phyloP scores from a whole-genome alignment of 2,797 vertebrate species.

The Allobates femoralis region DNA sequence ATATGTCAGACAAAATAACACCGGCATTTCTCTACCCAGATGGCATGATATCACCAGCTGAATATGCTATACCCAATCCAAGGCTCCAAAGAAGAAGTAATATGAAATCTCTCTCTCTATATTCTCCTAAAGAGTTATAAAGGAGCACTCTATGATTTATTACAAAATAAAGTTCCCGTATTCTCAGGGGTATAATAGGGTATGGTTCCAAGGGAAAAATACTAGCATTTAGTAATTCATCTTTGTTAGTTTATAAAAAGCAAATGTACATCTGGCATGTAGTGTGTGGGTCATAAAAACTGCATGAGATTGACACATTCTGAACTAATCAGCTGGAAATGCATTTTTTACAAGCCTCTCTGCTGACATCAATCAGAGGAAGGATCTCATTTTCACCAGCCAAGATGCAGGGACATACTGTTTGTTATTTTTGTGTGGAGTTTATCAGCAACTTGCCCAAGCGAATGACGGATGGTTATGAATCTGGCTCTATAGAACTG shows the following conservation, averaged over 20 bases:
- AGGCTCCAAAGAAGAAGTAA: background rate
- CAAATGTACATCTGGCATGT: constrained; percentile 78
- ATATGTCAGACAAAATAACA: constrained; percentile 34
- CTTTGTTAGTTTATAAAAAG: constrained; percentile 88
- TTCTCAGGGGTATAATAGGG: constrained; percentile 71
- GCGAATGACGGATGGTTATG: constrained; percentile 80
- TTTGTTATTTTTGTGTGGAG: constrained; percentile 81
- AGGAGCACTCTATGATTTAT: constrained; percentile 39
- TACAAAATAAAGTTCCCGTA: constrained; percentile 50
- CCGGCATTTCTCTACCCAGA: constrained; percentile 28
- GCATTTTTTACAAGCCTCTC: constrained; percentile 82
- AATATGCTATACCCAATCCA: constrained; percentile 14
- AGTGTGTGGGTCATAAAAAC: constrained; percentile 81
- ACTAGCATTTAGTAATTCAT: constrained; percentile 78
- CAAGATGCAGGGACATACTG: constrained; percentile 75
- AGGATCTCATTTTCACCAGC: constrained; percentile 83
- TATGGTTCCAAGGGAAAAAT: constrained; percentile 69
- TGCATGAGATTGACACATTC: constrained; percentile 80
- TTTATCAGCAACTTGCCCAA: constrained; percentile 81
- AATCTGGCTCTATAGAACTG: constrained; percentile 76
- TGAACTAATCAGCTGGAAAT: constrained; percentile 85
- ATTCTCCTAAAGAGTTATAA: constrained; percentile 42
- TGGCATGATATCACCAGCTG: constrained; percentile 16
- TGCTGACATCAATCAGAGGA: constrained; percentile 80
- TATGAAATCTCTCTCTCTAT: constrained; percentile 4